These are phyloP conservation scores for Leucophenga montana DNA, from an alignment of 2,888 invertebrate genomes.

Conservation along the genomic window DNA sequence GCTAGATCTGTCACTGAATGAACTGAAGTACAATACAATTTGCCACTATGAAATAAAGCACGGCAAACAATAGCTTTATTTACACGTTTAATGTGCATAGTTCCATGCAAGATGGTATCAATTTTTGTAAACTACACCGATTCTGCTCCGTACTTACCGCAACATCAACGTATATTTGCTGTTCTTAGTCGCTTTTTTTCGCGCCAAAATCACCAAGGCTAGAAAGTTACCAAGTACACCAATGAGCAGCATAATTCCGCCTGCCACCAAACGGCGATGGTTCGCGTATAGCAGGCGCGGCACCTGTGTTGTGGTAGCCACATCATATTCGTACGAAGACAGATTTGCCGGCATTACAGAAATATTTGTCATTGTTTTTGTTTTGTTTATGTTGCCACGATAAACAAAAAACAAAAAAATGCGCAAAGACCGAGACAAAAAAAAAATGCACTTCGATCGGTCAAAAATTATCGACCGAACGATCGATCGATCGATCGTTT, in stretches of 20 bases:
- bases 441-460: background rate
- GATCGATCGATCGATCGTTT: too few species aligned
- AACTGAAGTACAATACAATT: too few species aligned
- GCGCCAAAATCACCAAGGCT: slow-evolving; percentile 83
- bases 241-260: slow-evolving; percentile 76
- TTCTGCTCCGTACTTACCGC: slow-evolving; percentile 64
- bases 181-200: slow-evolving; percentile 83
- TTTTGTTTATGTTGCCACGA: too few species aligned
- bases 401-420: background rate
- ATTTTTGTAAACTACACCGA: too few species aligned
- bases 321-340: background rate
- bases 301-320: slow-evolving; percentile 12
- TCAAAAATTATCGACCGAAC: background rate
- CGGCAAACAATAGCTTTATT: too few species aligned
- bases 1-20: too few species aligned
- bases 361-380: background rate
- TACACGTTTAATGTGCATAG: too few species aligned
- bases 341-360: background rate
- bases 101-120: too few species aligned
- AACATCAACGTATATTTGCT: slow-evolving; percentile 85
- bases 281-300: slow-evolving; percentile 52
- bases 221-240: slow-evolving; percentile 84
- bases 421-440: too few species aligned
- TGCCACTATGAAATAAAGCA: too few species aligned
- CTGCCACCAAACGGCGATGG: slow-evolving; percentile 49